Evolutionary conservation across 2,113 vertebrate species (phyloP).

Genomic region (Ovis aries): DNA sequence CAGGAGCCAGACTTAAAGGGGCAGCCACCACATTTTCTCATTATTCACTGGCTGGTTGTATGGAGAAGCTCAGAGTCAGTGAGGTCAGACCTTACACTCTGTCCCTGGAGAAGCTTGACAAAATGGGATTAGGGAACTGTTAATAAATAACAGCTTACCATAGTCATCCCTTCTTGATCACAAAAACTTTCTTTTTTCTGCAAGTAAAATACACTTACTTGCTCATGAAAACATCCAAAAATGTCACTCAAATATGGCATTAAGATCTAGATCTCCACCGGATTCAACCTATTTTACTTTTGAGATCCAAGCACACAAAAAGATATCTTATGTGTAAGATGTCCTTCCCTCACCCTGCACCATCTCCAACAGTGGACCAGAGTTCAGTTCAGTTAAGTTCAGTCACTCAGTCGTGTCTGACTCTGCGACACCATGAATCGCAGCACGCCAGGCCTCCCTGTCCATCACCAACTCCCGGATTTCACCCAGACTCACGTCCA

Average conservation of each 20-base stretch:
- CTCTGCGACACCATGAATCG: fast-evolving
- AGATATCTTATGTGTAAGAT: background rate
- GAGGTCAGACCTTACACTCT: background rate
- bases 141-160: background rate
- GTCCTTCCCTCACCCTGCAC: fast-evolving
- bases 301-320: background rate
- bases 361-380: background rate
- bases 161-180: background rate
- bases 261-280: background rate
- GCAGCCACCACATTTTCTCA: background rate
- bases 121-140: background rate
- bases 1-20: background rate
- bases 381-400: background rate
- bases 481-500: too few relatives aligned
- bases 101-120: background rate
- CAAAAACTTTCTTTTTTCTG: background rate
- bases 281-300: background rate
- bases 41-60: background rate
- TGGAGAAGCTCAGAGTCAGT: background rate
- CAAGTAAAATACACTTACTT: background rate
- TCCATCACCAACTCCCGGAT: too few relatives aligned
- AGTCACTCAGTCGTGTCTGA: fast-evolving
- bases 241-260: background rate
- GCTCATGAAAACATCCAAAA: background rate
- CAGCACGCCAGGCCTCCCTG: too few relatives aligned